These are phyloP conservation scores for Perodicticus potto DNA, from an alignment of 2,797 vertebrate species.

Conservation along the genomic window DNA sequence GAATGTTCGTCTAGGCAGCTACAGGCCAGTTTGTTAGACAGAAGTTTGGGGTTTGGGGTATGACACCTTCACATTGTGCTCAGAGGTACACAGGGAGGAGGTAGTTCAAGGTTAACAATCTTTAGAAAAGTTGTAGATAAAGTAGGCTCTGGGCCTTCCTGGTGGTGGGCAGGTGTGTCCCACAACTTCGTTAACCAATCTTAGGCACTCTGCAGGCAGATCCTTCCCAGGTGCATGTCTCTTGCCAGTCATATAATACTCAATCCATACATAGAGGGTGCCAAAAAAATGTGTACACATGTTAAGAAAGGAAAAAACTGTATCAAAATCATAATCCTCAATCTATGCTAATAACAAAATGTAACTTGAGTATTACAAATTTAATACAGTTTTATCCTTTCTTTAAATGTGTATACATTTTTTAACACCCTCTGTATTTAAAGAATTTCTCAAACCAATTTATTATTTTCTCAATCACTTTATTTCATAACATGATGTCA, in stretches of 20 bases:
- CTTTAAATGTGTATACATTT: too few relatives aligned
- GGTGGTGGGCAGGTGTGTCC: not conserved
- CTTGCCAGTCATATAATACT: not conserved
- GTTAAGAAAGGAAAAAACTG: too few relatives aligned
- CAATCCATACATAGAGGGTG: not conserved
- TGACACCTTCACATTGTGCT: not conserved
- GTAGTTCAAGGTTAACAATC: not conserved
- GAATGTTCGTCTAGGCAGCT: not conserved
- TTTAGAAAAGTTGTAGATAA: not conserved
- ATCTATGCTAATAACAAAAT: too few relatives aligned
- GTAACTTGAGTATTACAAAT: too few relatives aligned
- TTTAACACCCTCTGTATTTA: not conserved
- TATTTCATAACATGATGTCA: conserved; percentile 71
- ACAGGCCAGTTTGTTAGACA: not conserved
- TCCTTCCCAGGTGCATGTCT: not conserved
- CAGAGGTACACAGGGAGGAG: not conserved
- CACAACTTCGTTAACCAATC: not conserved
- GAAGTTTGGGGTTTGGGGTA: not conserved
- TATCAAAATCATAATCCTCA: too few relatives aligned
- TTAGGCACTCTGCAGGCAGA: too few relatives aligned
- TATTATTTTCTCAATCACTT: conserved; percentile 56
- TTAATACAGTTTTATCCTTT: too few relatives aligned
- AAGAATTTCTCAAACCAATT: conserved; percentile 39
- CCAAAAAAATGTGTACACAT: too few relatives aligned
- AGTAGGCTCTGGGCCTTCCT: not conserved